These are phyloP conservation scores for Ptychoptera albimana DNA, from an alignment of 2,888 invertebrate genomes.

Conservation along the genomic window DNA sequence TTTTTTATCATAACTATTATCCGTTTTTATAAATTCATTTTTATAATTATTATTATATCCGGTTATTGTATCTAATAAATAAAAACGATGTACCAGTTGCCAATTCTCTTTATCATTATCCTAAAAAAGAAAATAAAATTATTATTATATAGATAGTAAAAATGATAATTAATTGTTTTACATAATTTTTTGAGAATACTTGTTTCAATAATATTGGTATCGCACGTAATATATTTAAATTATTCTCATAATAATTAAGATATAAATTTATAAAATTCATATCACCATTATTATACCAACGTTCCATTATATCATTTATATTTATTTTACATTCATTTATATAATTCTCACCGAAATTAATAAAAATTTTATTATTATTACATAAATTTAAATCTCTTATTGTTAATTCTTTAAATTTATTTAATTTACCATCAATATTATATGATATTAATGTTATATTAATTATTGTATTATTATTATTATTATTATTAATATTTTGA, in stretches of 20 bases:
- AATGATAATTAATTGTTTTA: constrained; percentile 11
- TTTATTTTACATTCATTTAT: constrained; percentile 17
- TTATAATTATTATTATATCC: constrained; percentile 21
- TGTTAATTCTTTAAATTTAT: constrained; percentile 2
- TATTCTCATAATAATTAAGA: constrained; percentile 21
- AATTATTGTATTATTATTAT: constrained; percentile 1
- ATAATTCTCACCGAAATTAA: constrained; percentile 10
- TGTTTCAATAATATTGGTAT: constrained; percentile 25
- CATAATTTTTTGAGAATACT: constrained; percentile 21
- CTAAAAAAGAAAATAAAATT: not conserved
- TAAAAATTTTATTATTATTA: not conserved
- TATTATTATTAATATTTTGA: not conserved
- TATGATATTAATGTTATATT: constrained; percentile 4
- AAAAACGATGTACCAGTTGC: constrained; percentile 51
- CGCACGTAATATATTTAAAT: constrained; percentile 16
- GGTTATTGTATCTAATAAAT: constrained; percentile 42
- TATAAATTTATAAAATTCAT: constrained; percentile 22
- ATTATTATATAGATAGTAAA: constrained; percentile 7
- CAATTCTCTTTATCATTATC: constrained; percentile 34
- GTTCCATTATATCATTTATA: constrained; percentile 1
- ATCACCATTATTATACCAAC: constrained; percentile 10
- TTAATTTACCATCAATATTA: constrained; percentile 5
- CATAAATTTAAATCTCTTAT: constrained; percentile 8
- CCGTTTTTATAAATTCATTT: constrained; percentile 15
- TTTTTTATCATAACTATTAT: constrained; percentile 18